Evolutionary conservation across 2,888 invertebrate genomes (phyloP), one percentile per base, ranked within the genome.

Genomic region (Smittia sp.): DNA sequence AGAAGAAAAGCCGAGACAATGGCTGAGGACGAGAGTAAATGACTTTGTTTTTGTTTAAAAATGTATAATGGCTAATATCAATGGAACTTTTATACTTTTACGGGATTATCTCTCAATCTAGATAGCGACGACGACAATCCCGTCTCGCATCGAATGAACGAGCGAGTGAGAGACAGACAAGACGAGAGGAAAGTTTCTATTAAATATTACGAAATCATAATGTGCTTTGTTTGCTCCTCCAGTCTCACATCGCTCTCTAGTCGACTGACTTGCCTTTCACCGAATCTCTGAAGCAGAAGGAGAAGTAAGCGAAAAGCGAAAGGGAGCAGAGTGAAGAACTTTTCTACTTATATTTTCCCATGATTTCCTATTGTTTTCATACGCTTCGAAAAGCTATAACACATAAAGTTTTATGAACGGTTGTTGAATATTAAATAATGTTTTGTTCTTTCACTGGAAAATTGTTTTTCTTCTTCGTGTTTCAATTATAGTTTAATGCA

Each of bases 331-430:
- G 25, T 6, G 38, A 32, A 65, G 25, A 65, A 65, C 32, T 65
- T 65, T 65, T n/a, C 65, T 65, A 65, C 65, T 65, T 65, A 65
- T 15, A 65, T 32, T 65, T 65, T 65, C 65, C 65, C 27, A 27
- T 27, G 65, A 32, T 65, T 67, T 67, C 41, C 67, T 67, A 67
- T 67, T 46, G 41, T 67, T 67, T 67, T 67, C 22, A 27, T 27
- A 27, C 63, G 67, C 41, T 67, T 67, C 67, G 67, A 67, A 67
- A 67, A 67, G 67, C 67, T 67, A 67, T 67, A 46, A 67, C 25
- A 67, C 67, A 67, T 67, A 67, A 67, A 67, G 67, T 67, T 67
- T 67, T 67, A 67, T 67, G 67, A 67, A 67, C 67, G 67, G 67
- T 67, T 67, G 67, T 67, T 67, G 67, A 67, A 67, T 67, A 67